phyloP scores from a whole-genome alignment of 2,797 vertebrate species.

The Semotilus atromaculatus region DNA sequence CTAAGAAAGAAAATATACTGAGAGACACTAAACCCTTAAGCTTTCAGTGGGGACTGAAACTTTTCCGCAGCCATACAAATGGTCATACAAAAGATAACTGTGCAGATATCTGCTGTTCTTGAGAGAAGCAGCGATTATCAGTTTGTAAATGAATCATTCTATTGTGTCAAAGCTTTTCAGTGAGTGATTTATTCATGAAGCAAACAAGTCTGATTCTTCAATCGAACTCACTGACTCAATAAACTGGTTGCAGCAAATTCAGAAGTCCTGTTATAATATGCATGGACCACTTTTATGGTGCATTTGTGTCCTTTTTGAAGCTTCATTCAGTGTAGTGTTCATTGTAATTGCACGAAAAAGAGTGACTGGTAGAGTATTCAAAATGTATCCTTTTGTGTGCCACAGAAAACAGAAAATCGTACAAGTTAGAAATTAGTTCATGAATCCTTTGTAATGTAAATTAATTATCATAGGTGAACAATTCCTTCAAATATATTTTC shows the following conservation, averaged over 20 bases:
- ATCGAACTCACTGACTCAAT: background rate
- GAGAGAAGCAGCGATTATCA: background rate
- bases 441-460: background rate
- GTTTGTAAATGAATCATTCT: background rate
- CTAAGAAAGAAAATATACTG: conserved; percentile 27
- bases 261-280: background rate
- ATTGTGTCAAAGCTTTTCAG: background rate
- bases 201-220: background rate
- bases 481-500: background rate
- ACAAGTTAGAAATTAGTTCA: background rate
- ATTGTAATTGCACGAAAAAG: background rate
- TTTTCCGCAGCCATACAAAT: background rate
- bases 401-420: background rate
- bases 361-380: background rate
- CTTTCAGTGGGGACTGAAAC: background rate
- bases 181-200: background rate
- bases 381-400: background rate
- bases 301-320: background rate
- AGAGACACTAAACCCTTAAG: background rate
- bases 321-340: background rate
- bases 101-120: background rate
- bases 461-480: background rate
- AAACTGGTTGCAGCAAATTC: background rate
- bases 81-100: background rate
- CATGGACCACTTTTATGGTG: background rate